These are phyloP conservation scores for Intellagama lesueurii DNA, from an alignment of 2,797 vertebrate genomes.

Conservation along the genomic window DNA sequence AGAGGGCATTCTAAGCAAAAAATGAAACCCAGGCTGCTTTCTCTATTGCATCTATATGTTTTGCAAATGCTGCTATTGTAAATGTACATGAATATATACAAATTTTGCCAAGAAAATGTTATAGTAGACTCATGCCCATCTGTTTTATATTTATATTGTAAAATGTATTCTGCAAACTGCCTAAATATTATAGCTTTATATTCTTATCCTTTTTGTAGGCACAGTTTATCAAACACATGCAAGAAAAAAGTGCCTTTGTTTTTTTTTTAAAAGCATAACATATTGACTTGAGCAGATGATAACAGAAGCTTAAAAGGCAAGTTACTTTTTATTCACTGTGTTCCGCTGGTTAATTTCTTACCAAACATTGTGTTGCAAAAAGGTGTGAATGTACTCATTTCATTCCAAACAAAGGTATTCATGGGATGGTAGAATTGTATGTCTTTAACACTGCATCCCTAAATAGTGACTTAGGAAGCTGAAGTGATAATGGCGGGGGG, in stretches of 20 bases:
- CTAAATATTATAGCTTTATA: slow-evolving; percentile 65
- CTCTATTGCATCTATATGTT: slow-evolving; percentile 45
- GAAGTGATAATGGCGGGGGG: slow-evolving; percentile 7
- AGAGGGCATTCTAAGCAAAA: slow-evolving; percentile 16
- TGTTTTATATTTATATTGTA: slow-evolving; percentile 70
- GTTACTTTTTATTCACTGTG: slow-evolving; percentile 6
- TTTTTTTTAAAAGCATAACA: slow-evolving; percentile 48
- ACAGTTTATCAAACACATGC: slow-evolving; percentile 49
- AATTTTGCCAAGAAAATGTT: slow-evolving; percentile 64
- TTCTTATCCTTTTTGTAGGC: slow-evolving; percentile 57
- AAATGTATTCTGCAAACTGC: slow-evolving; percentile 61
- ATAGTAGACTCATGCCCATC: slow-evolving; percentile 45
- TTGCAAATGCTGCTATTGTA: slow-evolving; percentile 68
- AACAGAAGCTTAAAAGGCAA: slow-evolving; percentile 55
- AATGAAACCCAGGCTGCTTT: slow-evolving; percentile 28
- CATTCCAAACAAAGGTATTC: slow-evolving; percentile 35
- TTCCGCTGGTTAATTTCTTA: slow-evolving; percentile 22
- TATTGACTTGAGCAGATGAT: slow-evolving; percentile 25
- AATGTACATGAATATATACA: slow-evolving; percentile 62
- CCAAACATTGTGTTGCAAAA: slow-evolving; percentile 25
- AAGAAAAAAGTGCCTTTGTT: slow-evolving; percentile 64
- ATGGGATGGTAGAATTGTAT: slow-evolving; percentile 38
- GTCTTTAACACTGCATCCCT: neutral
- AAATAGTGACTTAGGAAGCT: slow-evolving; percentile 1
- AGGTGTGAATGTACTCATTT: slow-evolving; percentile 24